Percentiles rank a stretch among this genome's conserved stretches.
Conservation (phyloP, 2,888 invertebrate species). For the Lordiphosa andalusiaca region DNA sequence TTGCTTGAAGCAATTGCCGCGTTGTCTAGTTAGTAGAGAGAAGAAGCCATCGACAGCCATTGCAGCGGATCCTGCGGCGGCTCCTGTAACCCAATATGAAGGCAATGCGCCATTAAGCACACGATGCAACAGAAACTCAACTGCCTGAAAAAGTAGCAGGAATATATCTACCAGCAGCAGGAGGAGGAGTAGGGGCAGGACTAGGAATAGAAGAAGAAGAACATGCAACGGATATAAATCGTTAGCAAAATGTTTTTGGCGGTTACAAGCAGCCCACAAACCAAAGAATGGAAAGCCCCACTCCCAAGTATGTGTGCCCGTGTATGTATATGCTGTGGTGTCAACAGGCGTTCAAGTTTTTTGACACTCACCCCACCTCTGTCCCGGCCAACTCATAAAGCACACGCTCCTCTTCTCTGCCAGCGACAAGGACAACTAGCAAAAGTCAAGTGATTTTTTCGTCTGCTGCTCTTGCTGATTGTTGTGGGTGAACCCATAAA, state of each 20-base stretch:
- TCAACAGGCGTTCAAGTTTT: conserved; percentile 65
- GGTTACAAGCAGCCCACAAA: conserved; percentile 57
- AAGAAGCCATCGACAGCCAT: conserved; percentile 20
- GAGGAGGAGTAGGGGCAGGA: not conserved
- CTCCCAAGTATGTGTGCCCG: conserved; percentile 15
- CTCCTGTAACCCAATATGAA: conserved; percentile 42
- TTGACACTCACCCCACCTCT: conserved; percentile 36
- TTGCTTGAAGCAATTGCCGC: conserved; percentile 48
- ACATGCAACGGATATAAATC: conserved; percentile 70
- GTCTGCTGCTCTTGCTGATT: conserved; percentile 18
- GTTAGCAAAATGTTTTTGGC: conserved; percentile 72
- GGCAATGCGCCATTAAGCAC: conserved; percentile 47
- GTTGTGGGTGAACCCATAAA: conserved; percentile 9
- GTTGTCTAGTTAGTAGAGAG: conserved; percentile 10
- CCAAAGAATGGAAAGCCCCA: conserved; percentile 20
- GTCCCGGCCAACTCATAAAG: conserved; percentile 21
- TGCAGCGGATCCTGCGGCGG: not conserved
- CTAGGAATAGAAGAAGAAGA: conserved; percentile 17
- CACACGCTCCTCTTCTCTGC: conserved; percentile 33
- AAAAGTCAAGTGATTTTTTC: conserved; percentile 62
- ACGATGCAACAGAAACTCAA: conserved; percentile 27
- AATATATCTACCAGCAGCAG: conserved; percentile 52
- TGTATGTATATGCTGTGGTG: conserved; percentile 29
- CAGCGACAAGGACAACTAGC: conserved; percentile 60
- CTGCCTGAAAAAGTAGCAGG: conserved; percentile 54